A percentile compares a stretch with the other conserved stretches of the same genome.
phyloP scores from a whole-genome alignment of 2,113 vertebrate genomes.

The Myotis yumanensis region DNA sequence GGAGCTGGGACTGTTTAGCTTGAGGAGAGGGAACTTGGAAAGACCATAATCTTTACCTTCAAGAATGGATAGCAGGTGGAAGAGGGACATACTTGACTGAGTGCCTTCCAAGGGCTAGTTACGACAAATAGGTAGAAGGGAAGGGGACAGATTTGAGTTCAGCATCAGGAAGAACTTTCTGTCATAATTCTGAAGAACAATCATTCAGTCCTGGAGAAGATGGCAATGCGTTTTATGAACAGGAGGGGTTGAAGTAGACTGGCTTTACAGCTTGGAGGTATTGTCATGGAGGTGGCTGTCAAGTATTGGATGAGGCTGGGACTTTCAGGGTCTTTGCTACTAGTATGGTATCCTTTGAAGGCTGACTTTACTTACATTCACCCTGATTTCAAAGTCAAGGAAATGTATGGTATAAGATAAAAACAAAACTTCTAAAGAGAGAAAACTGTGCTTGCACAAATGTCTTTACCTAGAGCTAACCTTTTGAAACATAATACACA shows the following conservation, averaged over 20 bases:
- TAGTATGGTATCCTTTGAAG: background rate
- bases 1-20: background rate
- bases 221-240: background rate
- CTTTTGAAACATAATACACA: background rate
- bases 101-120: background rate
- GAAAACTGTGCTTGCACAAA: background rate
- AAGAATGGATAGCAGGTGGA: background rate
- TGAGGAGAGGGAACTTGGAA: background rate
- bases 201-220: background rate
- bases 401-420: background rate
- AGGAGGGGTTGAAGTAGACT: background rate
- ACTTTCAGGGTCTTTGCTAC: background rate
- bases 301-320: background rate
- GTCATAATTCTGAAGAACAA: background rate
- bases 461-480: background rate
- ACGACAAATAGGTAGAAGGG: background rate
- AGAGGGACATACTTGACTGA: background rate
- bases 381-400: background rate
- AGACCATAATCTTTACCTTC: background rate
- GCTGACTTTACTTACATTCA: background rate
- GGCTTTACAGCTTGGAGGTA: background rate
- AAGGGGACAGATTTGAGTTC: background rate
- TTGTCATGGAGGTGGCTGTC: background rate
- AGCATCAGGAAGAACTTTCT: background rate
- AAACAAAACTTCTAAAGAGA: background rate